Base-by-base conservation (phyloP, 2,888 invertebrate species). In the Syrphus vitripennis region DNA sequence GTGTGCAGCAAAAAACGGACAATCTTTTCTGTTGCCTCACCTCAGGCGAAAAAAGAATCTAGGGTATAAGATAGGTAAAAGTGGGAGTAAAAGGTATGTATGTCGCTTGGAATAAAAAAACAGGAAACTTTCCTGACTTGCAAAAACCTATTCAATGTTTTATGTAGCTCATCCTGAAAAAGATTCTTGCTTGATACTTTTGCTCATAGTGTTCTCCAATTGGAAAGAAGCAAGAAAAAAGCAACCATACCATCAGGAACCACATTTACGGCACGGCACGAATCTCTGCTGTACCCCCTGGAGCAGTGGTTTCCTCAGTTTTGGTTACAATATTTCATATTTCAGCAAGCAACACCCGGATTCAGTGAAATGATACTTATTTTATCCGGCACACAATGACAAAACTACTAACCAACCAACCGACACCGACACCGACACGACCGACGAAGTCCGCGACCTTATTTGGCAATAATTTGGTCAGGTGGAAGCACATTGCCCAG, bases 291-390 rank as follows among this genome's bases (percentile, higher is more conserved):
- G 16, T 24, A 1, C 12, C 34, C 57, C 37, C 26, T 4, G 63
- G 4, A 3, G 65, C 21, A 48, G 26, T 16, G 45, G 40, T 67
- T 61, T 16, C 31, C 42, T 16, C 59, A 40, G 16, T 74, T 70
- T 75, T 40, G 67, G 84, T 67, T 72, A 67, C 84, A 63, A 63
- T 84, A 77, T 84, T 84, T 84, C 76, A 84, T 84, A 84, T 72
- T 76, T 77, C 67, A 50, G 50, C 16, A 6, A 72, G 37, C 76
- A 71, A 57, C 71, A 76, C 80, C 75, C 55, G 34, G 50, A 19
- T 21, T 24, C 31, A 75, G 50, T n/a, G 59, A 65, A 65, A 67
- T 50, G 48, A 67, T 67, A 67, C 24, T 67, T 16, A 81, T 76
- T 81, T 42, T 34, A 75, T 29, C 34, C 34, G 40, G 61, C 14